Conservation (phyloP, 2,797 vertebrate genomes). For the Peromyscus nudipes region DNA sequence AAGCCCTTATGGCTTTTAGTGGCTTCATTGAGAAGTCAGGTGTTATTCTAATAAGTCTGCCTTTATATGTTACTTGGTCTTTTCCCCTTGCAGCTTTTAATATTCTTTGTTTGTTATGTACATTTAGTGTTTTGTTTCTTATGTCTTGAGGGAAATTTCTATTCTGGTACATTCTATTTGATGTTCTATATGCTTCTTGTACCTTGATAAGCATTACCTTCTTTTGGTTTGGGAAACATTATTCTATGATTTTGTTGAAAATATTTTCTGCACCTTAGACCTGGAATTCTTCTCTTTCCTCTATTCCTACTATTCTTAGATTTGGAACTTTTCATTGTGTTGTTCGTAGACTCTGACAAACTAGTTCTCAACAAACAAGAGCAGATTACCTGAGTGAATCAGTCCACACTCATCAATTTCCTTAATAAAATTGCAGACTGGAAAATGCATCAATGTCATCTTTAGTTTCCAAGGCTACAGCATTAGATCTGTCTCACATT, state of each 20-base stretch:
- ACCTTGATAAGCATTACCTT: neutral
- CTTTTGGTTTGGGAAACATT: neutral
- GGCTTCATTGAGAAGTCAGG: too few species aligned
- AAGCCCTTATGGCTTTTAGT: too few species aligned
- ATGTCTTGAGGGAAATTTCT: neutral
- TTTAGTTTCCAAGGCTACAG: neutral
- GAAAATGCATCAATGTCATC: neutral
- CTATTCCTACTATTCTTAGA: neutral
- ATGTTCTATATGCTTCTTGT: neutral
- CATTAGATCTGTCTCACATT: slow-evolving; percentile 6
- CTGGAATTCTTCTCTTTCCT: neutral
- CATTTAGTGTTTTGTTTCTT: neutral
- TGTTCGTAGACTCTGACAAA: slow-evolving; percentile 23
- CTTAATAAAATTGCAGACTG: slow-evolving; percentile 6
- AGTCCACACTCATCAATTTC: slow-evolving; percentile 8
- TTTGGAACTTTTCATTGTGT: neutral
- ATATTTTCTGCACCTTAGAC: neutral
- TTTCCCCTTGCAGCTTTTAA: neutral
- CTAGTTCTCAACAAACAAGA: neutral
- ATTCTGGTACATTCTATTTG: neutral
- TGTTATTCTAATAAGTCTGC: too few species aligned
- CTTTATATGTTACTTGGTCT: neutral
- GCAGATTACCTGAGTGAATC: slow-evolving; percentile 25
- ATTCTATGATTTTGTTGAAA: neutral
- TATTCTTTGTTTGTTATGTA: neutral